Conservation (phyloP, 2,113 vertebrate species). For the Trachemys scripta region DNA sequence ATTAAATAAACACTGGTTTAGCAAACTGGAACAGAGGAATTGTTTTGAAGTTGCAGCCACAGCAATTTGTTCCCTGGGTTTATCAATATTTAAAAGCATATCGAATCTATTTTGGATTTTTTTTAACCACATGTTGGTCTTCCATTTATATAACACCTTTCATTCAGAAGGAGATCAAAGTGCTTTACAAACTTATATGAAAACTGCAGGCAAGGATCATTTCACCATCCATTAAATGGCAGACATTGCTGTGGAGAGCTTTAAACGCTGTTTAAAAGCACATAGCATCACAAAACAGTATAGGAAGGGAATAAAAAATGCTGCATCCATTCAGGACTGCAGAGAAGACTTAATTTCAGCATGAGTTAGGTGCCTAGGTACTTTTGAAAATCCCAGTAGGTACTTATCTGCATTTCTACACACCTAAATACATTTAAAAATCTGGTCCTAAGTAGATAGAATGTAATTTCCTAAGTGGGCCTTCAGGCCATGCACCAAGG, state of each 20-base stretch:
- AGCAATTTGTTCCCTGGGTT: constrained; percentile 34
- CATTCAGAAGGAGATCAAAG: constrained; percentile 33
- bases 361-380: constrained; percentile 22
- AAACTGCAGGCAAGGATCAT: constrained; percentile 17
- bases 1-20: constrained; percentile 71
- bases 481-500: neutral
- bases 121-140: constrained; percentile 11
- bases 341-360: neutral
- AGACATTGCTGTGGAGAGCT: neutral
- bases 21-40: constrained; percentile 65
- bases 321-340: neutral
- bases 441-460: neutral
- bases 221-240: constrained; percentile 13
- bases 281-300: neutral
- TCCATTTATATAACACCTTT: constrained; percentile 5
- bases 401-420: neutral
- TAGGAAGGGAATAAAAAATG: neutral
- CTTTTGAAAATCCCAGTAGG: neutral
- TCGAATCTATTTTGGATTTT: constrained; percentile 37
- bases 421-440: constrained; percentile 19
- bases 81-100: constrained; percentile 62
- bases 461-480: constrained; percentile 1
- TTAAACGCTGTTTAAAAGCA: constrained; percentile 7
- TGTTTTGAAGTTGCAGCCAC: constrained; percentile 59
- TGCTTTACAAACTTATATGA: neutral